Percentiles rank a stretch among this genome's conserved stretches.
Conservation (phyloP, 2,113 vertebrate species). For the Centropus bengalensis region DNA sequence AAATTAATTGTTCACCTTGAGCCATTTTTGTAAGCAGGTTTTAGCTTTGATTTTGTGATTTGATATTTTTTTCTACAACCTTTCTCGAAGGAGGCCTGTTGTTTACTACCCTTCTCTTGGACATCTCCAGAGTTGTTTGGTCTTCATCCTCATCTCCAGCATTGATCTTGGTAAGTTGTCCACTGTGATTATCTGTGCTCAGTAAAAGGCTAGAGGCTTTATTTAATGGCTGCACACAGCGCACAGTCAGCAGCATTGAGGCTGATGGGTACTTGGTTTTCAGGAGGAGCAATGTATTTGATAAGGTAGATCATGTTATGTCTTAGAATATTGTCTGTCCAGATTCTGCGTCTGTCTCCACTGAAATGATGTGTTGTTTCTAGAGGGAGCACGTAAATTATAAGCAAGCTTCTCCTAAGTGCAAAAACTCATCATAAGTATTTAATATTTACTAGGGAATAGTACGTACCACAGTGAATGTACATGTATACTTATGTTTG, state of each 20-base stretch:
- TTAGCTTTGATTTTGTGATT: conserved; percentile 33
- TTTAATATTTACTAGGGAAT: neutral
- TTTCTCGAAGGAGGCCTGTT: neutral
- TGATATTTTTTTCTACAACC: neutral
- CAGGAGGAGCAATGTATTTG: neutral
- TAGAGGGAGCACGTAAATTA: neutral
- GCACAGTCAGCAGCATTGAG: neutral
- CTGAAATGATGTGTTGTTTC: neutral
- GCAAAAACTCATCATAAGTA: neutral
- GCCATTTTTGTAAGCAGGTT: conserved; percentile 47
- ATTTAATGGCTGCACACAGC: neutral
- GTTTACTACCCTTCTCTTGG: neutral
- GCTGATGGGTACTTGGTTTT: neutral
- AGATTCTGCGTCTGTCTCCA: neutral
- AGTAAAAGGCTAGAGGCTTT: neutral
- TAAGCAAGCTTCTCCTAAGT: neutral
- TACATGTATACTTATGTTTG: neutral
- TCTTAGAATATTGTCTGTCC: neutral
- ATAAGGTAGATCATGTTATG: neutral
- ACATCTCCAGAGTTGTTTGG: neutral
- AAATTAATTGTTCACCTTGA: conserved; percentile 31
- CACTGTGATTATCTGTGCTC: neutral
- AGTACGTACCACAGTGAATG: neutral
- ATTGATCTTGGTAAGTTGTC: neutral
- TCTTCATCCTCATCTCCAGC: neutral